Conservation (phyloP, 2,888 invertebrate genomes). For the Lumbricus terrestris region DNA sequence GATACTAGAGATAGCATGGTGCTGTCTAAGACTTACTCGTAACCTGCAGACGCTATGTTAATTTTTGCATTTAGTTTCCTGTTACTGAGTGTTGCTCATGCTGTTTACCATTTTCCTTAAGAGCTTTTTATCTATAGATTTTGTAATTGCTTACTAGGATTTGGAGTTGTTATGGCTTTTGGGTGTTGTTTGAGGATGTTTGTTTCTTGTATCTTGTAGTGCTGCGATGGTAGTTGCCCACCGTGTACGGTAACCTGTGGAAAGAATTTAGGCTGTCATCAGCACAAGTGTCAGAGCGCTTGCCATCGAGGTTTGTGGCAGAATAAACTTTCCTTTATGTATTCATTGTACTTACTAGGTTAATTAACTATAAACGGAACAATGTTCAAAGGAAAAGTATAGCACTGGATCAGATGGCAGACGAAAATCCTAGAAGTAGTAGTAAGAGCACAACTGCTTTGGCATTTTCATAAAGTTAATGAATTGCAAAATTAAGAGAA, state of each 20-base stretch:
- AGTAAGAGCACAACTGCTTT: not conserved
- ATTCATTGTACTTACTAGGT: not conserved
- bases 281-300: constrained; percentile 79
- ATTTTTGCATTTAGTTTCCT: not conserved
- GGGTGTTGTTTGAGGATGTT: not conserved
- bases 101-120: not conserved
- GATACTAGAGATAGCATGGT: too few species aligned
- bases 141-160: not conserved
- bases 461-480: not conserved
- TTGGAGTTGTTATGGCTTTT: not conserved
- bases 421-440: not conserved
- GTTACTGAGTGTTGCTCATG: too few species aligned
- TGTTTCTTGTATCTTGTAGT: constrained; percentile 62
- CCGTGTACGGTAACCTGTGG: constrained; percentile 67
- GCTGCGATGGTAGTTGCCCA: constrained; percentile 78
- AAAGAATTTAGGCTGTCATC: constrained; percentile 77
- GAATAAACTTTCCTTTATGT: constrained; percentile 3
- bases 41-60: not conserved
- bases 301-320: constrained; percentile 70
- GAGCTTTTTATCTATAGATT: not conserved
- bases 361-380: not conserved
- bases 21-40: not conserved
- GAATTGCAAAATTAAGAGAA: not conserved
- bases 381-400: not conserved
- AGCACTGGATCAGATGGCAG: too few species aligned